Base-by-base conservation (phyloP, 2,797 vertebrate genomes). In the Cyprinella venusta region DNA sequence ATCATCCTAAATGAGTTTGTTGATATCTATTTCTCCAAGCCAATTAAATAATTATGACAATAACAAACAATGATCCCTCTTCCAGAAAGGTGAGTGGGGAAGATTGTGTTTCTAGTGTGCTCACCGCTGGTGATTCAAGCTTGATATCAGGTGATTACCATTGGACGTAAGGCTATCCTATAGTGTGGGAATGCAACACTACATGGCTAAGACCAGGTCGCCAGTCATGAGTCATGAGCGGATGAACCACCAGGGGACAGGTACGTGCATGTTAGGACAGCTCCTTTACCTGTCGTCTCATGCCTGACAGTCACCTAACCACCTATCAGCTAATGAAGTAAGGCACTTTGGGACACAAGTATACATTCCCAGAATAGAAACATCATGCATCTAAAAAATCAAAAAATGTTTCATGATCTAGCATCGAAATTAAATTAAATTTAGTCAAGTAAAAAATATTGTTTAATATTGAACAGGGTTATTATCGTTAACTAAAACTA, bases 81-180 rank as follows among this genome's bases (percentile, higher is more conserved):
- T 83, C 78, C 81, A 75, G 85, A 84, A 86, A 85, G 83, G 54
- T 87, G 75, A 89, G 77, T 82, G 61, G 78, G 40, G 76, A 36
- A 70, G 85, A 87, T 89, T 81, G 38, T 65, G 86, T 89, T 86
- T 88, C 87, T 79, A 40, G 70, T 74, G 70, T 84, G 82, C 81
- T 85, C 77, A 77, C 72, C 18, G n/a, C 56, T 59, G 77, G 61
- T 77, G 76, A 83, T 81, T 76, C 68, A 50, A 82, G 82, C 79
- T 86, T 70, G 82, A 77, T 80, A 86, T 78, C 54, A 36, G 81
- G 38, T 89, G 88, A 89, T 85, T 85, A 86, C 69, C 54, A 42
- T 63, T 33, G 45, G 50, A 70, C 38, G 81, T 71, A 85, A 86
- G 81, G 68, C 79, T 81, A 87, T 86, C 85, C 81, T 59, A 24